phyloP scores from a whole-genome alignment of 2,888 invertebrate genomes.

The Cheilosia impressa region DNA sequence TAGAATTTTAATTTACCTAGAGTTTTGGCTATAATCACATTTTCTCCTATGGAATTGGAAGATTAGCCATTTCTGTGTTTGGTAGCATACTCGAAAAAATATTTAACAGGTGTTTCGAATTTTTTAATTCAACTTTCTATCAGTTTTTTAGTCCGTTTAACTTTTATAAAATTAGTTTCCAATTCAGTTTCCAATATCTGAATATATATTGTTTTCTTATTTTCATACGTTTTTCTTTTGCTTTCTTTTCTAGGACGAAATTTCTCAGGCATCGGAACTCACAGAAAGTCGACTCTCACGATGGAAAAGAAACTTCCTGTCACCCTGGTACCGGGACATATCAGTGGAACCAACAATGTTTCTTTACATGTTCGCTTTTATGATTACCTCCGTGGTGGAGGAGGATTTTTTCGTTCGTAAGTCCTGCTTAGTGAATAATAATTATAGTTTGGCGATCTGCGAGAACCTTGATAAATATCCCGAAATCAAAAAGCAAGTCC shows the following conservation, averaged over 20 bases:
- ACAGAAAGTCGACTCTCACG: slow-evolving; percentile 17
- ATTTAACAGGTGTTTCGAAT: too few relatives aligned
- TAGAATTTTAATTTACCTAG: too few relatives aligned
- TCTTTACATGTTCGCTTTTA: slow-evolving; percentile 94
- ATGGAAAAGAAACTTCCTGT: slow-evolving; percentile 27
- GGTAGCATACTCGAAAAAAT: too few relatives aligned
- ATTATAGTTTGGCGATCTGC: slow-evolving; percentile 88
- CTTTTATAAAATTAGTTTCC: too few relatives aligned
- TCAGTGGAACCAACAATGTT: slow-evolving; percentile 95
- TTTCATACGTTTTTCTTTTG: background rate
- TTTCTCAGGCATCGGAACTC: background rate
- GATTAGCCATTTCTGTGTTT: too few relatives aligned
- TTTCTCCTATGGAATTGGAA: too few relatives aligned
- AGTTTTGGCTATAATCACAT: too few relatives aligned
- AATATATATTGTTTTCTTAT: background rate
- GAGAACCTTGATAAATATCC: slow-evolving; percentile 85
- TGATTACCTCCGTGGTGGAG: slow-evolving; percentile 91
- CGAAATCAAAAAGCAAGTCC: slow-evolving; percentile 88
- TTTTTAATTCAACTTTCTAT: too few relatives aligned
- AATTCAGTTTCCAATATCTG: background rate
- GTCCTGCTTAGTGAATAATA: slow-evolving; percentile 90
- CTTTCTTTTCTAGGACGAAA: background rate
- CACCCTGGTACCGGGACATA: slow-evolving; percentile 81
- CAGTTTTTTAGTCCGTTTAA: too few relatives aligned
- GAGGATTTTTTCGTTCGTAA: slow-evolving; percentile 91